Base-by-base conservation (phyloP, 1,140 invertebrate genomes). In the Drosophila lacteicornis region DNA sequence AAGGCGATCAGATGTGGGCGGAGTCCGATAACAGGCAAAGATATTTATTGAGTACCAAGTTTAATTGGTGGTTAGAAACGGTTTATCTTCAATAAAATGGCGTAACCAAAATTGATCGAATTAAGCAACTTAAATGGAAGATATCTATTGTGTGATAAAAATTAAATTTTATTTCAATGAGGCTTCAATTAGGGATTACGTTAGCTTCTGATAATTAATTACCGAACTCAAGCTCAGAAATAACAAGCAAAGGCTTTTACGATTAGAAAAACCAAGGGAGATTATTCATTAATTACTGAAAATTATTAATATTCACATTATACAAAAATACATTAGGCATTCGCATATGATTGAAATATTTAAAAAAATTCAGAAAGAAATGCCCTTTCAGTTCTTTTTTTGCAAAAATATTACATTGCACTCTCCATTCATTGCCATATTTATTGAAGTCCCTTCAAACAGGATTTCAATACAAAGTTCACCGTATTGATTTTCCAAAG, bases 1-100 rank as follows among this genome's bases (percentile, higher is more conserved):
- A 84, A 61, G 69, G 38, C 60, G 60, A 75, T 75, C 59, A 12
- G 51, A 58, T 75, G 71, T 75, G 71, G 70, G 59, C 42, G 70
- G 70, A 63, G 70, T 40, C 42, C 36, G 70, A 75, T 75, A 75
- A 75, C 58, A 73, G 63, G 40, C 53, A 12, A 42, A 51, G 69
- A 60, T 51, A 73, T 73, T 59, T 45, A 60, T 60, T 73, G 70
- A 60, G 69, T 51, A 43, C 13, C 53, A 25, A 27, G 55, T 43
- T 73, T 73, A 73, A 73, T 73, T 73, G 53, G 67, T 73, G 67
- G 67, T 68, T 70, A 70, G 67, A 70, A 55, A 27, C 38, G 36
- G 53, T 58, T 73, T 47, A 71, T 50, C 68, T 47, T 15, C 15
- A 51, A 46, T 70, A 27, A 70, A 70, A 69, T 68, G 67, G 62